These are phyloP conservation scores for Dipus sagitta DNA, from an alignment of 2,797 vertebrate genomes.

Conservation along the genomic window DNA sequence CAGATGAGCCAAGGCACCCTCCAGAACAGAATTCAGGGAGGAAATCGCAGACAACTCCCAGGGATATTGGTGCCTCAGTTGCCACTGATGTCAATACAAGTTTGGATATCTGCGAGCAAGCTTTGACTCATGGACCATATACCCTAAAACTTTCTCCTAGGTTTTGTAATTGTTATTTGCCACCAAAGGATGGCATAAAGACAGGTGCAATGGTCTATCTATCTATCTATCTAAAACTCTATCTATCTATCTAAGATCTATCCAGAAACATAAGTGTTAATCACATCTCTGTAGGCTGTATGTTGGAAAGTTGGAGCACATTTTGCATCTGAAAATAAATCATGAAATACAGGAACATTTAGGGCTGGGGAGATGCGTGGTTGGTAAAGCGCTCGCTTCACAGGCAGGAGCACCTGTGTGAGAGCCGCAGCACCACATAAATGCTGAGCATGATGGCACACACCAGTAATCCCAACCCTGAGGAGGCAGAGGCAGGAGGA, in stretches of 20 bases:
- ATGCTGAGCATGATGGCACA: too few species aligned
- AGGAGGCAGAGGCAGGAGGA: too few species aligned
- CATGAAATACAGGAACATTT: background rate
- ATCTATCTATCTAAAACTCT: constrained; percentile 50
- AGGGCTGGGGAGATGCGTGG: background rate
- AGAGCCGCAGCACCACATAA: background rate
- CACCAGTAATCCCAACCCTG: background rate
- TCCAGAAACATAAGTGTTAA: constrained; percentile 61
- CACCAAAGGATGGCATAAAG: constrained; percentile 79
- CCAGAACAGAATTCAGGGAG: background rate
- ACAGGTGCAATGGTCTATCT: constrained; percentile 58
- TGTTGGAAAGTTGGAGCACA: constrained; percentile 2
- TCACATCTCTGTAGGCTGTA: too few species aligned
- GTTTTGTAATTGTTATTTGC: background rate
- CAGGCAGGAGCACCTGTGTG: background rate
- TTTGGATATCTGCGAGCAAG: background rate
- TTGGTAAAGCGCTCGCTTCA: too few species aligned
- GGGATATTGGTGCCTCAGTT: constrained; percentile 1
- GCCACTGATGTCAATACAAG: constrained; percentile 13
- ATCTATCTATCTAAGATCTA: background rate
- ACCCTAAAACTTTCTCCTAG: background rate
- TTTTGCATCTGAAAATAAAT: background rate
- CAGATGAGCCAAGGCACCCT: background rate
- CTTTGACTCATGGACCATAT: background rate
- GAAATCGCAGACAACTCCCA: background rate